phyloP scores from a whole-genome alignment of 2,113 vertebrate species.

The Nematolebias whitei region DNA sequence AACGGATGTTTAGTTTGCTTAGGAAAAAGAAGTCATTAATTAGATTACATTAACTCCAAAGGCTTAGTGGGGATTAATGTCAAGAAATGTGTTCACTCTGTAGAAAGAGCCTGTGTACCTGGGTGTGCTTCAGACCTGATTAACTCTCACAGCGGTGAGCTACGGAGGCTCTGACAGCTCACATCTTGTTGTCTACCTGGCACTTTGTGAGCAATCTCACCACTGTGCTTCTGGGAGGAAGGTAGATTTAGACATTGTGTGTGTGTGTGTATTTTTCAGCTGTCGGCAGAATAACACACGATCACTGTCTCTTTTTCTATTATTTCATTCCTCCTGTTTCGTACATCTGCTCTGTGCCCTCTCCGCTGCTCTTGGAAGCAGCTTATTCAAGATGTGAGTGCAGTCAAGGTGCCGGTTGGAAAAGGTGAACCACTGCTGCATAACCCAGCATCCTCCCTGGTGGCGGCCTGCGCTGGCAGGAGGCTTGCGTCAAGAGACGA shows the following conservation, averaged over 20 bases:
- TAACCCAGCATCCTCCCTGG: conserved; percentile 76
- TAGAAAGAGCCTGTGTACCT: conserved; percentile 77
- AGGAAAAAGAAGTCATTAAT: conserved; percentile 75
- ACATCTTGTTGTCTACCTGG: conserved; percentile 75
- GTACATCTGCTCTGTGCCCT: conserved; percentile 58
- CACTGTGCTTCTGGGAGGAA: conserved; percentile 69
- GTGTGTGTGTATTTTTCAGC: conserved; percentile 55
- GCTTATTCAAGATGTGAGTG: conserved; percentile 45
- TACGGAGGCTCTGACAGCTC: conserved; percentile 53
- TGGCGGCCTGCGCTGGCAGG: conserved; percentile 62
- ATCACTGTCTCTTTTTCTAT: conserved; percentile 28
- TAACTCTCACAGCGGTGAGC: conserved; percentile 51
- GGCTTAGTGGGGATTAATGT: conserved; percentile 80
- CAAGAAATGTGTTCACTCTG: conserved; percentile 62
- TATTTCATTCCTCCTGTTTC: conserved; percentile 51
- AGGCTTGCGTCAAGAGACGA: conserved; percentile 76
- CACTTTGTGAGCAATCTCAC: conserved; percentile 74
- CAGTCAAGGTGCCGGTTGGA: conserved; percentile 50
- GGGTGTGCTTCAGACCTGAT: conserved; percentile 72
- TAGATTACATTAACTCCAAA: conserved; percentile 80
- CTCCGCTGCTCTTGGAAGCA: conserved; percentile 55
- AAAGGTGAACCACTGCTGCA: conserved; percentile 73
- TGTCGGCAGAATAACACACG: conserved; percentile 57
- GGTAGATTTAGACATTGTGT: conserved; percentile 70
- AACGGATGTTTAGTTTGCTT: conserved; percentile 22